Percentiles rank a stretch among this genome's conserved stretches.
Conservation (phyloP, 2,797 vertebrate genomes). For the Lophius americanus region DNA sequence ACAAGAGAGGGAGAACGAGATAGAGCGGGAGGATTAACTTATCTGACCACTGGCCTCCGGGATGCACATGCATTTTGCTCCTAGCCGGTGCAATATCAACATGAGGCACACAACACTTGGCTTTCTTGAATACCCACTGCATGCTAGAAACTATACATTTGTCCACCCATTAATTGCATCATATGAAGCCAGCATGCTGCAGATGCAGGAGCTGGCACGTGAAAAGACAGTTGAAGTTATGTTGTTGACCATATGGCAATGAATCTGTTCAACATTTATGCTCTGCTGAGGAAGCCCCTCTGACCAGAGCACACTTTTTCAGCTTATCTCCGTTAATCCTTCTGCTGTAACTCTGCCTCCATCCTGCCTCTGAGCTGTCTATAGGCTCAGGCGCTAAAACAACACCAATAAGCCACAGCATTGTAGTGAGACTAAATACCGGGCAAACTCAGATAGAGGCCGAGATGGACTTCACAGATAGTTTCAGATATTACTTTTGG, state of each 20-base stretch:
- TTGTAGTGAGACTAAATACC: constrained; percentile 21
- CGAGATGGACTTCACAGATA: not conserved
- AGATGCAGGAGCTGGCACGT: not conserved
- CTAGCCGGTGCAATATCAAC: not conserved
- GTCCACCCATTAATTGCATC: not conserved
- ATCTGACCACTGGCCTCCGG: constrained; percentile 20
- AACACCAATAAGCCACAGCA: constrained; percentile 27
- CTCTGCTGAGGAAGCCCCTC: constrained; percentile 35
- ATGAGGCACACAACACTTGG: not conserved
- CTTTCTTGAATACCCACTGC: not conserved
- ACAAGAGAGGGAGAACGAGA: not conserved
- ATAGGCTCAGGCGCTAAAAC: constrained; percentile 28
- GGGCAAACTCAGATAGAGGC: not conserved
- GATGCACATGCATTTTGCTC: constrained; percentile 20
- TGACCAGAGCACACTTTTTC: constrained; percentile 47
- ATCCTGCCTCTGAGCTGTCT: constrained; percentile 34
- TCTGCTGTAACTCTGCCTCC: constrained; percentile 45
- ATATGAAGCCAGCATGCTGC: not conserved
- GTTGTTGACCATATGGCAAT: constrained; percentile 40
- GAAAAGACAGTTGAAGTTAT: constrained; percentile 4
- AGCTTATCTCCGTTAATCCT: constrained; percentile 65
- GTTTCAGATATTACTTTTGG: not conserved
- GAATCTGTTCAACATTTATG: constrained; percentile 27
- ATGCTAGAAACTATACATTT: too few species aligned
- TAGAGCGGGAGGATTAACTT: constrained; percentile 39